Conservation (phyloP, 2,113 vertebrate genomes). For the Poicephalus meyeri region DNA sequence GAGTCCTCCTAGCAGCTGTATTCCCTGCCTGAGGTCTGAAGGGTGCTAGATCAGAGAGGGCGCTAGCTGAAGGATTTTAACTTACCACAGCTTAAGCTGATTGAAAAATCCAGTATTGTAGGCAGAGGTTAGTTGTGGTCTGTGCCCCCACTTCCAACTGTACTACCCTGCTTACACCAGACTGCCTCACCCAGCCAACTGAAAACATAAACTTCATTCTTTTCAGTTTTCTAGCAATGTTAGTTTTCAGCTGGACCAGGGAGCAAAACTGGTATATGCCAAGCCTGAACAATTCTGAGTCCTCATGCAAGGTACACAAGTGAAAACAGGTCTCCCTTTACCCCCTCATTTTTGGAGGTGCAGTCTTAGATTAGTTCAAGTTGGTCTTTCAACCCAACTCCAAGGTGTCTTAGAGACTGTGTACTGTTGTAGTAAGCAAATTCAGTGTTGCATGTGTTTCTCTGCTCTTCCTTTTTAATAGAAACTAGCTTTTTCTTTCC, state of each 20-base stretch:
- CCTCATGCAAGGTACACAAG: neutral
- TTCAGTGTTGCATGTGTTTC: neutral
- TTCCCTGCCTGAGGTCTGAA: neutral
- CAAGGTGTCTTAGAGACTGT: neutral
- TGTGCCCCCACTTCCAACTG: neutral
- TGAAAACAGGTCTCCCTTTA: neutral
- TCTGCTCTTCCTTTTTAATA: neutral
- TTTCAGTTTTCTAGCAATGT: neutral
- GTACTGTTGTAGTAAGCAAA: neutral
- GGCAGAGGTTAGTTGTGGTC: neutral
- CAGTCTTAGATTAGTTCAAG: neutral
- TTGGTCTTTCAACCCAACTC: neutral
- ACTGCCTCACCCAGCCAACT: neutral
- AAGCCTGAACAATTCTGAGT: neutral
- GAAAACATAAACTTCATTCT: neutral
- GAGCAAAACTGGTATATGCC: neutral
- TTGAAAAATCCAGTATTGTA: neutral
- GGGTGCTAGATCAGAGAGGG: neutral
- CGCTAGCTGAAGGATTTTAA: neutral
- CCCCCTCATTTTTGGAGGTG: neutral
- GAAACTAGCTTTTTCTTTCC: neutral
- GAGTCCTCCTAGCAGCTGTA: neutral
- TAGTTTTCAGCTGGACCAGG: neutral
- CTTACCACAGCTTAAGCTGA: neutral
- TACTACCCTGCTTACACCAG: neutral